Conservation (phyloP, 2,113 vertebrate species). For the Neogale vison region DNA sequence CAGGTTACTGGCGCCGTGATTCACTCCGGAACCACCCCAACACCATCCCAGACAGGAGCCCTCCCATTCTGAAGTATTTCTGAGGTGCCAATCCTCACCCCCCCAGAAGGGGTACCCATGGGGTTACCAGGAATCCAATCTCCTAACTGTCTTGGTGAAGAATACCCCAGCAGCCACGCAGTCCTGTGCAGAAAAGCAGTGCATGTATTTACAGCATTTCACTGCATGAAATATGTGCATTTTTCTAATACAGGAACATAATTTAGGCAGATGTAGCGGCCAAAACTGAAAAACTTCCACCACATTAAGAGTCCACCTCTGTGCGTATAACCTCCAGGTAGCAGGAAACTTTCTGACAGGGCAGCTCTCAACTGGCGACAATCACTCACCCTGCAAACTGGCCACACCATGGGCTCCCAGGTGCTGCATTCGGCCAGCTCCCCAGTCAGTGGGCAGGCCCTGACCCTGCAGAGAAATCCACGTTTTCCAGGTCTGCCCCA, state of each 20-base stretch:
- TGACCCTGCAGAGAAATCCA: not conserved
- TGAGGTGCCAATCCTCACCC: not conserved
- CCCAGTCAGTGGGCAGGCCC: not conserved
- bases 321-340: not conserved
- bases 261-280: not conserved
- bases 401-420: not conserved
- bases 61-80: not conserved
- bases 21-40: not conserved
- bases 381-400: not conserved
- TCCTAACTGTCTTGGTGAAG: not conserved
- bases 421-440: not conserved
- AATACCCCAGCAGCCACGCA: not conserved
- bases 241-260: not conserved
- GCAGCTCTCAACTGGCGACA: not conserved
- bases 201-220: not conserved
- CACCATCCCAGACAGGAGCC: not conserved
- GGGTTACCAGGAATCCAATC: not conserved
- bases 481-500: not conserved
- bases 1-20: not conserved
- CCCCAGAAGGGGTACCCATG: not conserved
- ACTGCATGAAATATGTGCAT: not conserved
- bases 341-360: not conserved
- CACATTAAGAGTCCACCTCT: not conserved
- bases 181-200: not conserved
- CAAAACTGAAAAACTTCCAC: not conserved